Conservation (phyloP, 1,140 invertebrate genomes). For the Cheumatopsyche charites region DNA sequence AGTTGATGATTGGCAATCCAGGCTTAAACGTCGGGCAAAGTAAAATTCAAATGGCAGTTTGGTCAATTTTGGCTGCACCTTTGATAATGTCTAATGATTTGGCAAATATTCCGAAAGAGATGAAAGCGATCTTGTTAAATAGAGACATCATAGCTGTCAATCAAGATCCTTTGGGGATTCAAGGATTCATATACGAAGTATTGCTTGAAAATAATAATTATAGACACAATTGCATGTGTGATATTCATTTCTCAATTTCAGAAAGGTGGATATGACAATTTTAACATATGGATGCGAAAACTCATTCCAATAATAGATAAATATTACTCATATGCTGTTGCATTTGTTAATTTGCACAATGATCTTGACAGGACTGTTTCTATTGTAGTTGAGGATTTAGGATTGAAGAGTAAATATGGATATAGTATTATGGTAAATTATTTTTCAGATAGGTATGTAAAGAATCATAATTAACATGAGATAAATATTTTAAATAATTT, state of each 20-base stretch:
- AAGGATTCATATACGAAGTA: constrained; percentile 54
- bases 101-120: constrained; percentile 69
- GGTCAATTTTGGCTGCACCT: constrained; percentile 87
- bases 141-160: constrained; percentile 78
- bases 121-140: constrained; percentile 79
- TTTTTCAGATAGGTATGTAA: neutral
- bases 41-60: constrained; percentile 85
- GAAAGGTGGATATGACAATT: constrained; percentile 31
- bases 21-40: constrained; percentile 82
- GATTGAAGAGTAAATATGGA: constrained; percentile 38
- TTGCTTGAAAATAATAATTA: neutral
- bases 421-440: constrained; percentile 41
- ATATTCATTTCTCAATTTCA: neutral
- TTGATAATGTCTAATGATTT: constrained; percentile 89
- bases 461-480: no score
- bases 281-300: constrained; percentile 43
- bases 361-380: constrained; percentile 16
- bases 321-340: constrained; percentile 42
- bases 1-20: constrained; percentile 87
- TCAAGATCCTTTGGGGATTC: constrained; percentile 80
- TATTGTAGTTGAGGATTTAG: constrained; percentile 28
- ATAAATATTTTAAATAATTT: constrained; percentile 26
- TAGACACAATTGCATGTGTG: neutral
- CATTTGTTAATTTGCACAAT: constrained; percentile 45
- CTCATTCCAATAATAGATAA: constrained; percentile 40